A percentile compares a stretch with the other conserved stretches of the same genome.
Evolutionary conservation across 1,140 invertebrate species (phyloP).

Genomic region (Papilio polytes): DNA sequence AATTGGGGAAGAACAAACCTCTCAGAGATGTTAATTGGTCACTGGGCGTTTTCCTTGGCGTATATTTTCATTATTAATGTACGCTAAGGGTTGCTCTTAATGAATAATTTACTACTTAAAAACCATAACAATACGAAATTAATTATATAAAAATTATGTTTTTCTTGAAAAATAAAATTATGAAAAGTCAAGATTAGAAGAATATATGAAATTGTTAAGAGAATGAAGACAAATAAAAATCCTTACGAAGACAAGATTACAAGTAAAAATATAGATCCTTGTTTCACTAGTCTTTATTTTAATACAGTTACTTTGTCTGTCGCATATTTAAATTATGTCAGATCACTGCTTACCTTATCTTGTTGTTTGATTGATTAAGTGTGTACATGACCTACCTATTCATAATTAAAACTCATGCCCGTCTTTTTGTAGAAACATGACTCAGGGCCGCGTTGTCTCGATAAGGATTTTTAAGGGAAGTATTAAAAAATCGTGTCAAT

Average conservation of each 20-base stretch:
- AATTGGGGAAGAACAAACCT: neutral
- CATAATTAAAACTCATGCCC: conserved; percentile 1
- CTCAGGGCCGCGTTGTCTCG: neutral
- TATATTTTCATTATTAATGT: too few species aligned
- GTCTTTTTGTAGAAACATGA: neutral
- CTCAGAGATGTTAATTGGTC: neutral
- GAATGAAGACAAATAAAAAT: neutral
- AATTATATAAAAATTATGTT: too few species aligned
- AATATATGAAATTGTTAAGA: neutral
- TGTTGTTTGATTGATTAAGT: conserved; percentile 19
- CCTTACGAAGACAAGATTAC: neutral
- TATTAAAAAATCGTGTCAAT: neutral
- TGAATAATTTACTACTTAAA: too few species aligned
- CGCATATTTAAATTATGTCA: neutral
- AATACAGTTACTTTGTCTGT: neutral
- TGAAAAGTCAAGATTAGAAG: neutral
- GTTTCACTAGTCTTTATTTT: neutral
- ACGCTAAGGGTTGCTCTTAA: too few species aligned
- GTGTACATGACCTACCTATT: conserved; percentile 29
- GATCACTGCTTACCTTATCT: neutral
- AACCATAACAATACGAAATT: neutral
- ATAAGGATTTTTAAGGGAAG: neutral
- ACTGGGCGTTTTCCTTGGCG: neutral
- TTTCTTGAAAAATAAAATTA: neutral
- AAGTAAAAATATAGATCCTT: neutral